phyloP scores from a whole-genome alignment of 92 coral and sea anemone species.

The Umimayanthus kanabou region DNA sequence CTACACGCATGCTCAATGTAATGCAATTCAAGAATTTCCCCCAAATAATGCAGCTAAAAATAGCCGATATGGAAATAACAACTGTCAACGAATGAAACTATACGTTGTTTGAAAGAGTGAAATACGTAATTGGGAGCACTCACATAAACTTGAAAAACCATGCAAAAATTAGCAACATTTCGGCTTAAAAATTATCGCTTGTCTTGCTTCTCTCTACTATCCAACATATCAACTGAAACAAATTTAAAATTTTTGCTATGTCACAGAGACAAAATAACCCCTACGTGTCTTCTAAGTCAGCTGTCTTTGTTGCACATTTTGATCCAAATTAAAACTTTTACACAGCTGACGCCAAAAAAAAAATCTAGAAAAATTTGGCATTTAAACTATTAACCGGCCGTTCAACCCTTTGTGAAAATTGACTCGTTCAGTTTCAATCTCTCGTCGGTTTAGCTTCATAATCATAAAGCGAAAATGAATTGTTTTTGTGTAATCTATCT shows the following conservation, averaged over 20 bases:
- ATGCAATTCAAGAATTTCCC: not conserved
- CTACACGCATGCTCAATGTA: slow-evolving; percentile 13
- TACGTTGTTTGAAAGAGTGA: not conserved
- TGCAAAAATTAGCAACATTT: not conserved
- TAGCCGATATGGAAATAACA: not conserved
- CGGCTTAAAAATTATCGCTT: not conserved
- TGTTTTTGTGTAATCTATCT: not conserved
- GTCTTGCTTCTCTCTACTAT: not conserved
- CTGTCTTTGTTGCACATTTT: not conserved
- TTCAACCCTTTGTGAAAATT: too few relatives aligned
- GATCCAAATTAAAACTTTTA: too few relatives aligned
- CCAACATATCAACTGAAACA: not conserved
- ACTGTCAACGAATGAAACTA: not conserved
- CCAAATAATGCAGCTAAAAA: slow-evolving; percentile 10
- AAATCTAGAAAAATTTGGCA: too few relatives aligned
- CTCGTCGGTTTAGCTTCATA: not conserved
- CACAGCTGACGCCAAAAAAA: not conserved
- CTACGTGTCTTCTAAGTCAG: not conserved
- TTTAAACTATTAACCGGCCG: not conserved
- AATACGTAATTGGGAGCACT: not conserved
- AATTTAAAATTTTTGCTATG: not conserved
- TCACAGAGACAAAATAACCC: not conserved
- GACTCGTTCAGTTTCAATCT: too few relatives aligned
- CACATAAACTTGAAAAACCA: not conserved
- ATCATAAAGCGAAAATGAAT: not conserved